Conservation (phyloP, 2,888 invertebrate species). For the Caenorhabditis zanzibari region DNA sequence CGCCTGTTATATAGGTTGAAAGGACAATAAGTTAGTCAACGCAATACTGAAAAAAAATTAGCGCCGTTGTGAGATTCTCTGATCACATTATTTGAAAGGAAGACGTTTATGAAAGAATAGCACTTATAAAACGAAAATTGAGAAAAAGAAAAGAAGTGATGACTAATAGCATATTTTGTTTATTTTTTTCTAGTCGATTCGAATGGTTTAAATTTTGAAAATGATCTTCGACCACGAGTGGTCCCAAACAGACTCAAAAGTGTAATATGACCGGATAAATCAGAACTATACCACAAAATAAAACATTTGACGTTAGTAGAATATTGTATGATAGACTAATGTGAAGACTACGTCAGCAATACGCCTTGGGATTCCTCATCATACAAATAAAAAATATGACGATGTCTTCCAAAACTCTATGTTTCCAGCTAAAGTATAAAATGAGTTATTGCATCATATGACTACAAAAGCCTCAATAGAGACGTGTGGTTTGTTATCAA, state of each 20-base stretch:
- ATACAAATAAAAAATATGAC: no score
- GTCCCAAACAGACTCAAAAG: not conserved
- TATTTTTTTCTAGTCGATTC: not conserved
- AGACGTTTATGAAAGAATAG: not conserved
- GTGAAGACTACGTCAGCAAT: no score
- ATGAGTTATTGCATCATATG: slow-evolving; percentile 8
- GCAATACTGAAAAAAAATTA: not conserved
- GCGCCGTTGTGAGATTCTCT: not conserved
- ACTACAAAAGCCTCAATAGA: not conserved
- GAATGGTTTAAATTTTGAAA: not conserved
- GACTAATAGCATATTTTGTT: slow-evolving; percentile 1
- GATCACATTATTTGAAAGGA: not conserved
- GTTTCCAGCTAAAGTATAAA: no score
- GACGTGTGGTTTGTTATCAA: not conserved
- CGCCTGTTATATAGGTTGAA: not conserved
- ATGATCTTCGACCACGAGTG: not conserved
- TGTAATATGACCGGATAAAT: no score
- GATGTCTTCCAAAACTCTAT: no score
- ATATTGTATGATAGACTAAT: no score
- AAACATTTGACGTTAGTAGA: no score
- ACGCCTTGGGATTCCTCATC: no score
- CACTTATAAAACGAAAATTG: not conserved
- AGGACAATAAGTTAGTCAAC: not conserved
- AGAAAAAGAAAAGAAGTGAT: not conserved
- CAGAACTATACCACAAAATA: no score